Evolutionary conservation across 2,797 vertebrate species (phyloP).

Genomic region (Eptatretus atami): DNA sequence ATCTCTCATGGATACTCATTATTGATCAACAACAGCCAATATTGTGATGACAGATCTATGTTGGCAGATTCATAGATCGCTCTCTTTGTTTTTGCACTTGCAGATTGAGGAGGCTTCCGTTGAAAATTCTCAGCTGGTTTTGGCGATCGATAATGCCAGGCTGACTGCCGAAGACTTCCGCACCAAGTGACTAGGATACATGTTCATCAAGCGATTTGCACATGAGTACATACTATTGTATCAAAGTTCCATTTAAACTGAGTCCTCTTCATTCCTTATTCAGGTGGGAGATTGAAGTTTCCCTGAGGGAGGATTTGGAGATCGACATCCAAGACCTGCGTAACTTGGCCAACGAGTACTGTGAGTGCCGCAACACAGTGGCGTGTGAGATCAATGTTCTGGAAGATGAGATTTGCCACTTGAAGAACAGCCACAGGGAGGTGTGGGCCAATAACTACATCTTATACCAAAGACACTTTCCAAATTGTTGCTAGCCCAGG

Average conservation of each 20-base stretch:
- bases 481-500: no score
- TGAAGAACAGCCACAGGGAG: neutral
- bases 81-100: neutral
- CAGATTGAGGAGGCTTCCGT: conserved; percentile 1
- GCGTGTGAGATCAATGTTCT: conserved; percentile 1
- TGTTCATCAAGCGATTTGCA: no score
- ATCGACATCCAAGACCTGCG: neutral
- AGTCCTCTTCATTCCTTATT: neutral
- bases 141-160: conserved; percentile 1
- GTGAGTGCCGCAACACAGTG: conserved; percentile 1
- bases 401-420: neutral
- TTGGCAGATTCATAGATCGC: neutral
- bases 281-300: neutral
- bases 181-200: neutral
- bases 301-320: conserved; percentile 1
- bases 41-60: neutral
- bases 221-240: no score
- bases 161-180: conserved; percentile 4
- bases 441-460: neutral
- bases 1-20: no score
- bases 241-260: no score
- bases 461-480: no score
- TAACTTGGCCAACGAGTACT: neutral
- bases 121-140: neutral
- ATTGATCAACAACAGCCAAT: neutral